These are phyloP conservation scores for Aporophyla nigra DNA, from an alignment of 2,888 invertebrate species.

Conservation along the genomic window DNA sequence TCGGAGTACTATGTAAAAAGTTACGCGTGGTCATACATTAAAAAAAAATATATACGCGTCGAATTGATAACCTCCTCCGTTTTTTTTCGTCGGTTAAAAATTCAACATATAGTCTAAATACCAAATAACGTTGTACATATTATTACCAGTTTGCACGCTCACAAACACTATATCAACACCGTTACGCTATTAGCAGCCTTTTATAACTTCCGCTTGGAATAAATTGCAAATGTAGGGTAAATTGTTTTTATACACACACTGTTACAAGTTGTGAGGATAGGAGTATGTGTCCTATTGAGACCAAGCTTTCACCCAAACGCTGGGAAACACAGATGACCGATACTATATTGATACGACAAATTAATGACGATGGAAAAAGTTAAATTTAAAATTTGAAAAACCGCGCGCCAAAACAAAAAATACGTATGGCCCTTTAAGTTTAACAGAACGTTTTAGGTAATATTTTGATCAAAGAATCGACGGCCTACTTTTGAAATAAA, in stretches of 20 bases:
- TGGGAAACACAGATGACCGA: background rate
- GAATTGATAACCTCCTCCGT: no score
- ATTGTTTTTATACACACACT: conserved; percentile 25
- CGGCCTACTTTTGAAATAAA: no score
- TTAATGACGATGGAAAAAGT: background rate
- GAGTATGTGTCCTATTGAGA: background rate
- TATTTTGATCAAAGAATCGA: no score
- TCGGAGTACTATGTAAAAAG: no score
- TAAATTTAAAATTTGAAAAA: no score
- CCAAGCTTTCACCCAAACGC: background rate
- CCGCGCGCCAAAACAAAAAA: no score
- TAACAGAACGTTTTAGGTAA: no score
- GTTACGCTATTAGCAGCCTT: conserved; percentile 46
- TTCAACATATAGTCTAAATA: conserved; percentile 9
- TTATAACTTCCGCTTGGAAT: conserved; percentile 55
- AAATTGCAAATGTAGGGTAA: conserved; percentile 26
- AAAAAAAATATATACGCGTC: no score
- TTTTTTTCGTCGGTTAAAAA: no score
- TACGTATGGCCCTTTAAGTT: no score
- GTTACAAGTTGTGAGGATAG: background rate
- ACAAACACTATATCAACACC: conserved; percentile 51
- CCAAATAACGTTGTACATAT: conserved; percentile 31
- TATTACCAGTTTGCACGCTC: conserved; percentile 53
- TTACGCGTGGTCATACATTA: no score
- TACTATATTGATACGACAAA: background rate